A percentile compares a stretch with the other conserved stretches of the same genome.
These are phyloP conservation scores for Upupa epops DNA, from an alignment of 2,113 vertebrate species.

Conservation along the genomic window DNA sequence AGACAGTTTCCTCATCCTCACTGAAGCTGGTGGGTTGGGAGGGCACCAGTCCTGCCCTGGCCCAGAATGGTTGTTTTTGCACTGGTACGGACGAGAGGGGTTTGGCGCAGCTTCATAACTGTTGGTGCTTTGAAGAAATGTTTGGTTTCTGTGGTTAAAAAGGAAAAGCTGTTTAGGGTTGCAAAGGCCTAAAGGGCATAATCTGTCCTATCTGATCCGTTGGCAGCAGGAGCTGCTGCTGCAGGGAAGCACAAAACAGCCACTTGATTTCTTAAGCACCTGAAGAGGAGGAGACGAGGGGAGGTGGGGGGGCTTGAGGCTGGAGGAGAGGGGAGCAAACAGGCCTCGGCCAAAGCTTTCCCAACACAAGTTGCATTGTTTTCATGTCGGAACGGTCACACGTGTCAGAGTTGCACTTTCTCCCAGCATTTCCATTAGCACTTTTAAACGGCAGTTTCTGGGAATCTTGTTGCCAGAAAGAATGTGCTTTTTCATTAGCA, in stretches of 20 bases:
- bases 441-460: neutral
- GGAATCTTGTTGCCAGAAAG: neutral
- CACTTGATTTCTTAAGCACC: constrained; percentile 65
- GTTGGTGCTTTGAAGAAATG: constrained; percentile 36
- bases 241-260: neutral
- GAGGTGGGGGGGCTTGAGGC: neutral
- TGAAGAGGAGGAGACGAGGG: constrained; percentile 20
- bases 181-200: constrained; percentile 20
- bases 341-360: neutral
- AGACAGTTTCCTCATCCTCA: neutral
- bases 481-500: neutral
- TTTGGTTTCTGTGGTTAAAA: constrained; percentile 23
- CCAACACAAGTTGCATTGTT: constrained; percentile 31
- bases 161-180: neutral
- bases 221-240: neutral
- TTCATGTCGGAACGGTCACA: neutral
- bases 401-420: neutral
- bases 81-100: neutral
- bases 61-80: neutral
- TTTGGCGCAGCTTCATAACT: neutral
- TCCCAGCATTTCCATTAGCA: neutral
- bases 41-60: neutral
- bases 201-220: constrained; percentile 18
- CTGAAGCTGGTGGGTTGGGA: constrained; percentile 12
- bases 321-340: neutral